These are phyloP conservation scores for Myotis findleyi DNA, from an alignment of 2,797 vertebrate genomes.

Conservation along the genomic window DNA sequence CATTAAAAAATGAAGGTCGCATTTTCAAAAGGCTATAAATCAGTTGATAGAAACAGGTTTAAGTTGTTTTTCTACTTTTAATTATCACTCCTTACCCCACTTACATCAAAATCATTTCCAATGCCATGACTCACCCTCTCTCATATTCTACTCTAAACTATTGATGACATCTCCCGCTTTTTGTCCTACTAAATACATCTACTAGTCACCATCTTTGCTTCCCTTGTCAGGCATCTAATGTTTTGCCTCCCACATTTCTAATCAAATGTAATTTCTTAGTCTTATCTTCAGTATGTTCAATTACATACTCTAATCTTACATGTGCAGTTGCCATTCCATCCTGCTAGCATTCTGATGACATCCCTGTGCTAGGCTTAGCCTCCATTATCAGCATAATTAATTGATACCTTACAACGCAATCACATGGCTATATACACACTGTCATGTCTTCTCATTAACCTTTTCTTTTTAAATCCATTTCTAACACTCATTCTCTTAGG, in stretches of 20 bases:
- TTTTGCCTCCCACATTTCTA: background rate
- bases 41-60: background rate
- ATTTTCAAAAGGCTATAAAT: background rate
- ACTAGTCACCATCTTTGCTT: background rate
- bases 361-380: background rate
- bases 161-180: background rate
- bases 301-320: background rate
- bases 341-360: background rate
- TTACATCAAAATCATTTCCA: background rate
- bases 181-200: background rate
- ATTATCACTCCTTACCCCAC: background rate
- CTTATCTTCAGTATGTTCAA: background rate
- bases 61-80: background rate
- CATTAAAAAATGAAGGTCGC: background rate
- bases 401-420: slow-evolving; percentile 13
- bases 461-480: slow-evolving; percentile 54
- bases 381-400: slow-evolving; percentile 27
- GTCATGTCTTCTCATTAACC: slow-evolving; percentile 38
- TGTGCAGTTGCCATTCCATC: background rate
- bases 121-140: background rate
- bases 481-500: slow-evolving; percentile 22
- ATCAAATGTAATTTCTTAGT: background rate
- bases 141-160: background rate
- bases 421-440: background rate
- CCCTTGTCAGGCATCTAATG: background rate